A percentile compares a stretch with the other conserved stretches of the same genome.
These are phyloP conservation scores for Rhopilema esculentum DNA, from an alignment of 30 jellyfish, hydroid and myxozoan species.

Conservation along the genomic window DNA sequence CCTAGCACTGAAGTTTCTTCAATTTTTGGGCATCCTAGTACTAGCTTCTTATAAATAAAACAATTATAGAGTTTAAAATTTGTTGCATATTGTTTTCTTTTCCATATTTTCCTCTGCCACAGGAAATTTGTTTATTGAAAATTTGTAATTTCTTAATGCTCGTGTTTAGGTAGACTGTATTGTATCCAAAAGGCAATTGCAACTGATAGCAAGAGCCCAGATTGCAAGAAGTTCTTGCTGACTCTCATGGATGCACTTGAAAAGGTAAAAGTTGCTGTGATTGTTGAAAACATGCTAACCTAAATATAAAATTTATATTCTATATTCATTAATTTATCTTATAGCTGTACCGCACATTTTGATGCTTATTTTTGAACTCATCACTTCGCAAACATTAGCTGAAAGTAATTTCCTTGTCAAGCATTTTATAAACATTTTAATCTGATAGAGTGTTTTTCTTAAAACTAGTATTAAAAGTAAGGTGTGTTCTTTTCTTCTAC, in stretches of 20 bases:
- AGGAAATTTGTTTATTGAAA: no score
- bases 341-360: no score
- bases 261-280: conserved; percentile 41
- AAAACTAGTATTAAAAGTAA: no score
- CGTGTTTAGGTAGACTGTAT: conserved; percentile 80
- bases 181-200: conserved; percentile 91
- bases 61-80: no score
- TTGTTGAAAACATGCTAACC: background rate
- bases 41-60: background rate
- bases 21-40: background rate
- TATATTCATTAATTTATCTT: background rate
- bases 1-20: background rate
- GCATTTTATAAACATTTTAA: no score
- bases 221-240: conserved; percentile 75
- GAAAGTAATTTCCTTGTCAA: no score
- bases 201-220: conserved; percentile 86
- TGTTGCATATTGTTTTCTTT: background rate
- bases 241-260: conserved; percentile 88
- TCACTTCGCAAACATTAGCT: no score
- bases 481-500: no score
- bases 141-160: background rate
- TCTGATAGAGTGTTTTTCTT: no score
- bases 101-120: background rate
- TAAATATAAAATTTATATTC: no score
- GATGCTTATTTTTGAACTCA: no score